Base-by-base conservation (phyloP, 64 coral and sea anemone genomes). In the Hydrozoanthus tunicans region DNA sequence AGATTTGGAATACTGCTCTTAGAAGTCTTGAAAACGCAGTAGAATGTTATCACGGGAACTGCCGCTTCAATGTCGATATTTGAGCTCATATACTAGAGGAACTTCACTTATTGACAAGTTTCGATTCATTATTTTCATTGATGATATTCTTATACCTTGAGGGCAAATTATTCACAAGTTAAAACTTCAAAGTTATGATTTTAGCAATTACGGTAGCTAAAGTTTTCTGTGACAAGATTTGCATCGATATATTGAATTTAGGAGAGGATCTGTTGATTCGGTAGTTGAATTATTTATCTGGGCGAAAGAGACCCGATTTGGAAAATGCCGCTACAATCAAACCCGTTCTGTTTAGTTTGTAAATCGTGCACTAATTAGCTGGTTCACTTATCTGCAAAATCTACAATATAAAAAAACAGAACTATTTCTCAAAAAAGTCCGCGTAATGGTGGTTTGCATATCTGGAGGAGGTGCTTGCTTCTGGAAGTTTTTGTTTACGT, bases 21-120 rank as follows among this genome's bases (percentile, higher is more conserved):
- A 32, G 32, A 83, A 68, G 63, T 68, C 81, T 53, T 23, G 13
- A 67, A 66, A 83, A 83, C 13, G 13, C 6, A 17, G 57, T n/a
- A 26, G 63, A 64, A 26, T 32, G 11, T 9, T 20, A 20, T 6
- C 15, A 4, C 57, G 11, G 11, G 54, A 53, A 62, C 17, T 32
- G 62, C 59, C 53, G 53, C 67, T 79, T 79, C 53, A 54, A 79
- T 11, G 53, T 64, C 62, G 81, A 83, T 83, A 83, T 83, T 83
- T 53, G 81, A 83, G 81, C 62, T 53, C 9, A 60, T 81, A 3
- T 51, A 24, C 5, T 17, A 6, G 5, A 26, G 7, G 26, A 80
- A 59, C 13, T 77, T 77, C 25, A 77, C 52, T 64, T 14, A 56
- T 79, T 57, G 58, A 79, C 58, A 79, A 24, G 58, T 55, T 79